Evolutionary conservation across 2,113 vertebrate species (phyloP).

Genomic region (Tricholaema leucomelas): DNA sequence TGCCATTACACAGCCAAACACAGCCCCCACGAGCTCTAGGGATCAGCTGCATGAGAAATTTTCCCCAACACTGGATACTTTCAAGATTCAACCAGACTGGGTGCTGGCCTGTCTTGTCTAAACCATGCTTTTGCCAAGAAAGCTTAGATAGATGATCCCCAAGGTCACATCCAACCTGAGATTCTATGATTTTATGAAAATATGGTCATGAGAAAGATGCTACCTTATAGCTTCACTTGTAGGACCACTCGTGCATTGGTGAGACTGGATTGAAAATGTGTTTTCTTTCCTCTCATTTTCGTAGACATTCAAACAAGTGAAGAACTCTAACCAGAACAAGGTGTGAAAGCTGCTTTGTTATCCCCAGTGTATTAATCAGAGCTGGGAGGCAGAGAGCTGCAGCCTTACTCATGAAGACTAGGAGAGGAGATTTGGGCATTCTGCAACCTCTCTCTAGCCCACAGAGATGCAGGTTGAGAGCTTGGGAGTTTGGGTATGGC

Average conservation of each 20-base stretch:
- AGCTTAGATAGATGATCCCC: neutral
- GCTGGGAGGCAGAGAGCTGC: neutral
- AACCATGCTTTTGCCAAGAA: neutral
- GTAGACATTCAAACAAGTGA: neutral
- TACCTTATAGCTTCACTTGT: neutral
- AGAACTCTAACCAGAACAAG: neutral
- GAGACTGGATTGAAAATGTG: neutral
- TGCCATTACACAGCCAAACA: neutral
- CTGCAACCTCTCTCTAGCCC: neutral
- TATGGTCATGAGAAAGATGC: neutral
- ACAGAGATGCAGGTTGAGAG: neutral
- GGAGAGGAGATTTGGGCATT: neutral
- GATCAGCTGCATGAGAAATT: neutral
- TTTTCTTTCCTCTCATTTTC: neutral
- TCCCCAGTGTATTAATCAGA: neutral
- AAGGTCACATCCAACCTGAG: neutral
- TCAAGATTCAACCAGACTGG: neutral
- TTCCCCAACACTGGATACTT: neutral
- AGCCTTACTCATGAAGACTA: neutral
- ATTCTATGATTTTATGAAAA: neutral
- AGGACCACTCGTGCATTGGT: neutral
- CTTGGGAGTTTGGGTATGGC: fast-evolving
- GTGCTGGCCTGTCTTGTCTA: neutral
- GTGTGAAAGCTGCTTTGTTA: neutral
- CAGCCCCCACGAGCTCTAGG: neutral